Conservation (phyloP, 2,797 vertebrate genomes). For the Malacoraja senta region DNA sequence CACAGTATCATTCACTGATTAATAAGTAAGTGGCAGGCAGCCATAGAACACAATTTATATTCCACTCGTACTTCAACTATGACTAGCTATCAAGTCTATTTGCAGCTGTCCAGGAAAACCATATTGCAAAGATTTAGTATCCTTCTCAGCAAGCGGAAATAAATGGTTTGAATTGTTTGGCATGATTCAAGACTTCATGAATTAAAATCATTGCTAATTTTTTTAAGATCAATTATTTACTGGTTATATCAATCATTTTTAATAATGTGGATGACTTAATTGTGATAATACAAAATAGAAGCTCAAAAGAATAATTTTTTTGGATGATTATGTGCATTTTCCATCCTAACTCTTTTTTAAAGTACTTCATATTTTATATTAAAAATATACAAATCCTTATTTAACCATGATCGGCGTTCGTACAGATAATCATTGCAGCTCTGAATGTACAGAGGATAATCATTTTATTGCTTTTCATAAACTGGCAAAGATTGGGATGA, state of each 20-base stretch:
- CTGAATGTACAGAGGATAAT: not conserved
- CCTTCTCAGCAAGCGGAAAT: not conserved
- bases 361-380: not conserved
- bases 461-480: not conserved
- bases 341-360: not conserved
- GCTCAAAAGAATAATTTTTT: not conserved
- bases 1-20: too few species aligned
- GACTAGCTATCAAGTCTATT: not conserved
- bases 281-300: not conserved
- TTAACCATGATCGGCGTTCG: not conserved
- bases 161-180: conserved; percentile 1
- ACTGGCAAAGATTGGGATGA: not conserved
- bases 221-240: not conserved
- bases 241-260: not conserved
- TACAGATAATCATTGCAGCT: not conserved
- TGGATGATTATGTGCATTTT: not conserved
- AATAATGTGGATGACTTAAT: not conserved
- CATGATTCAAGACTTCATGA: not conserved
- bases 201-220: not conserved
- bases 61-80: not conserved
- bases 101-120: not conserved
- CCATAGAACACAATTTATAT: conserved; percentile 2
- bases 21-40: not conserved
- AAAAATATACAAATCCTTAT: not conserved
- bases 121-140: too few species aligned